These are phyloP conservation scores for Gnatocerus cornutus DNA, from an alignment of 2,888 invertebrate genomes.

Conservation along the genomic window DNA sequence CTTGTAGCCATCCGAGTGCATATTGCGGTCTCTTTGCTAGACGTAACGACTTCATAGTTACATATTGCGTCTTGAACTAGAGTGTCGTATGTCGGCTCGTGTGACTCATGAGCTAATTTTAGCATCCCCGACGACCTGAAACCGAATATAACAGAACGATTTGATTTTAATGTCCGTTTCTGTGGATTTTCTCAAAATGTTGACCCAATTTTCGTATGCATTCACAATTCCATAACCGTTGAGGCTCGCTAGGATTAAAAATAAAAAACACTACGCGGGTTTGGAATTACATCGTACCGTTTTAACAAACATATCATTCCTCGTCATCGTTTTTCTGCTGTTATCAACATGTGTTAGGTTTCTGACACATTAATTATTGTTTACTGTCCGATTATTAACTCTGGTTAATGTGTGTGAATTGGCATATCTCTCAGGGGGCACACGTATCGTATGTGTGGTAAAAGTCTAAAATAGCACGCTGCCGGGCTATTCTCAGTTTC, in stretches of 20 bases:
- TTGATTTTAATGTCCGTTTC: constrained; percentile 14
- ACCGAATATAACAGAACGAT: constrained; percentile 51
- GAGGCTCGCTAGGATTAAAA: neutral
- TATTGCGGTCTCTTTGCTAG: constrained; percentile 30
- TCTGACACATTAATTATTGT: constrained; percentile 14
- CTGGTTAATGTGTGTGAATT: constrained; percentile 35
- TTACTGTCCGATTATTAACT: constrained; percentile 14
- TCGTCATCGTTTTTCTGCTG: constrained; percentile 16
- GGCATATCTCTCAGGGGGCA: constrained; percentile 31
- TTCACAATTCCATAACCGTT: neutral
- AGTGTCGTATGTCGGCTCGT: constrained; percentile 64
- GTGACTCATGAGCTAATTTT: constrained; percentile 66
- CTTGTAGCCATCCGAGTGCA: neutral
- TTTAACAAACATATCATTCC: constrained; percentile 21
- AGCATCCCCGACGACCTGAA: constrained; percentile 62
- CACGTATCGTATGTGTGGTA: constrained; percentile 50
- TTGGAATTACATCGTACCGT: constrained; percentile 12
- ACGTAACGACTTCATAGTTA: constrained; percentile 45
- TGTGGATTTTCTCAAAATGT: constrained; percentile 15
- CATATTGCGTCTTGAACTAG: constrained; percentile 57
- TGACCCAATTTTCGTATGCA: constrained; percentile 11
- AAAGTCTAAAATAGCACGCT: constrained; percentile 55
- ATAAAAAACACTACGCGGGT: neutral
- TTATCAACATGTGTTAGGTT: constrained; percentile 21
- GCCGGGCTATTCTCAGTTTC: constrained; percentile 60